Percentiles rank a stretch among this genome's conserved stretches.
These are phyloP conservation scores for Periplaneta americana DNA, from an alignment of 1,140 invertebrate species.

Conservation along the genomic window DNA sequence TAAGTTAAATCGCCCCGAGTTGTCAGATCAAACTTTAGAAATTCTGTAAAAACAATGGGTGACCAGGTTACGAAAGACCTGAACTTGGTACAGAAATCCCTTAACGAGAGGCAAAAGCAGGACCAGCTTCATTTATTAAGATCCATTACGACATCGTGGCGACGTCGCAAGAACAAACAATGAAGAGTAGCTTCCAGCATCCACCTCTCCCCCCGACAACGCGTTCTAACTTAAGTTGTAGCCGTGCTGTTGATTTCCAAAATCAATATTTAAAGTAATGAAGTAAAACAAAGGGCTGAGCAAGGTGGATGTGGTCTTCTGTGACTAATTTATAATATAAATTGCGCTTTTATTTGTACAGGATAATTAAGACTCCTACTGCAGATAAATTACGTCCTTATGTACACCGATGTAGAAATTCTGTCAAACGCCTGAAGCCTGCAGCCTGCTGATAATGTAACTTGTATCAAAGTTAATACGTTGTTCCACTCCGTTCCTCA, in stretches of 20 bases:
- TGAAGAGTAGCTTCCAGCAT: not conserved
- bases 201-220: not conserved
- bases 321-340: not conserved
- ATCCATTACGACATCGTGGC: not conserved
- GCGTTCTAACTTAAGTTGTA: not conserved
- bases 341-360: not conserved
- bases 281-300: conserved; percentile 1
- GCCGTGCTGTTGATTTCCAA: not conserved
- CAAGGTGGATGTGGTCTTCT: not conserved
- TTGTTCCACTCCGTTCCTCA: too few relatives aligned
- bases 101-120: not conserved
- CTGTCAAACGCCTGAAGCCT: too few relatives aligned
- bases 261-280: not conserved
- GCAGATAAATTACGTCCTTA: too few relatives aligned
- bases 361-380: too few relatives aligned
- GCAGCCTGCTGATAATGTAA: too few relatives aligned
- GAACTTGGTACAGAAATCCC: not conserved
- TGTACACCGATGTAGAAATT: too few relatives aligned
- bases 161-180: not conserved
- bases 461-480: too few relatives aligned
- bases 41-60: too few relatives aligned
- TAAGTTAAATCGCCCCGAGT: too few relatives aligned
- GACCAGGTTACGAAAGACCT: too few relatives aligned
- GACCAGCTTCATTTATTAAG: not conserved
- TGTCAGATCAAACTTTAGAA: too few relatives aligned